Conservation (phyloP, 92 coral and sea anemone species). For the Epizoanthus scotinus region DNA sequence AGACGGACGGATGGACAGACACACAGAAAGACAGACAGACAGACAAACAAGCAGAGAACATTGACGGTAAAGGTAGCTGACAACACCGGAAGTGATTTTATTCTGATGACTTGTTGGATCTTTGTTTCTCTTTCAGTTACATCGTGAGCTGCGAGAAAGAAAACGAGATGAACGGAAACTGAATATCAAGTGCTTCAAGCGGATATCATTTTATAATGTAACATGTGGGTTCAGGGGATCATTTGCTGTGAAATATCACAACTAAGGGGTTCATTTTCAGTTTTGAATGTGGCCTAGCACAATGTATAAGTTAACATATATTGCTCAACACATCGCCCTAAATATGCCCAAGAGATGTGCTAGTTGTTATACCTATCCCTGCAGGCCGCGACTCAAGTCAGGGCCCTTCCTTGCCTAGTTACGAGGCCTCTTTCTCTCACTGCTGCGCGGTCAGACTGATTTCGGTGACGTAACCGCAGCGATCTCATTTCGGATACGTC, state of each 20-base stretch:
- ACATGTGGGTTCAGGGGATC: neutral
- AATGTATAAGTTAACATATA: neutral
- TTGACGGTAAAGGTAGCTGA: neutral
- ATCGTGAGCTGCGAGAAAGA: constrained; percentile 74
- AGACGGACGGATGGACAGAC: too few relatives aligned
- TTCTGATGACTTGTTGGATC: neutral
- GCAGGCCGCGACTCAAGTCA: too few relatives aligned
- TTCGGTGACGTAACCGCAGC: too few relatives aligned
- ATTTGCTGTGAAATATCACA: neutral
- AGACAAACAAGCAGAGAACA: neutral
- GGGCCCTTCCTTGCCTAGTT: too few relatives aligned
- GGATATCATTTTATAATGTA: neutral
- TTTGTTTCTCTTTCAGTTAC: constrained; percentile 55
- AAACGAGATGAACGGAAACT: constrained; percentile 10
- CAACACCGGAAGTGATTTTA: neutral
- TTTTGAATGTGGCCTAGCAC: neutral
- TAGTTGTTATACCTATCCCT: too few relatives aligned
- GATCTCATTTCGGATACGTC: too few relatives aligned
- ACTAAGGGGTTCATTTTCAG: neutral
- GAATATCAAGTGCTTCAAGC: neutral
- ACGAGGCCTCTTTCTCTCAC: too few relatives aligned
- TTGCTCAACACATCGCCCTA: too few relatives aligned
- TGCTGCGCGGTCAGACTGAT: too few relatives aligned
- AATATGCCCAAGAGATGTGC: too few relatives aligned
- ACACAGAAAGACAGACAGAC: too few relatives aligned